A percentile compares a stretch with the other conserved stretches of the same genome.
Evolutionary conservation across 2,888 invertebrate genomes (phyloP).

Genomic region (Agonum fuliginosum): DNA sequence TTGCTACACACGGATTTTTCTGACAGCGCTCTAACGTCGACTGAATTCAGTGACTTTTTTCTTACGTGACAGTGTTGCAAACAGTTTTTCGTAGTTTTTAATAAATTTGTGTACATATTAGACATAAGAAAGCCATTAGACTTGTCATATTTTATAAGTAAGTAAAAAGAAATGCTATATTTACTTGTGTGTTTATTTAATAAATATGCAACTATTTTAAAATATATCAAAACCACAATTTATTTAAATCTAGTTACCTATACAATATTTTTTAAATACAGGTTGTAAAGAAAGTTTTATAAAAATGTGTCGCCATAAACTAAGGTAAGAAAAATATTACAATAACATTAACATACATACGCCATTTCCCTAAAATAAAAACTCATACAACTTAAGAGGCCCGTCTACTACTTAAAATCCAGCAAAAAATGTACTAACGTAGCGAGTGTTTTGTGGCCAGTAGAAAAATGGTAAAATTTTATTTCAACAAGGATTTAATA

Average conservation of each 20-base stretch:
- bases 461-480: too few species aligned
- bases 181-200: conserved; percentile 22
- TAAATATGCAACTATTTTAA: background rate
- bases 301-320: background rate
- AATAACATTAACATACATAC: too few species aligned
- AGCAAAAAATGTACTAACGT: too few species aligned
- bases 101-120: conserved; percentile 33
- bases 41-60: conserved; percentile 71
- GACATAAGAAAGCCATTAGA: conserved; percentile 32
- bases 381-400: too few species aligned
- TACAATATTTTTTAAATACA: background rate
- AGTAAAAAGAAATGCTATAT: conserved; percentile 29
- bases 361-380: too few species aligned
- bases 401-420: too few species aligned
- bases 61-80: conserved; percentile 67
- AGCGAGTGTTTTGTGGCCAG: too few species aligned
- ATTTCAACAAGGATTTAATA: too few species aligned
- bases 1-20: conserved; percentile 65
- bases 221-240: background rate
- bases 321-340: background rate
- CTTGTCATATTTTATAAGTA: conserved; percentile 17
- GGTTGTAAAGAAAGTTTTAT: background rate
- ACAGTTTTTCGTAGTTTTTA: background rate
- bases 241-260: background rate
- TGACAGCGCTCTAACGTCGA: conserved; percentile 69